Base-by-base conservation (phyloP, 2,888 invertebrate genomes). In the Troilus luridus region DNA sequence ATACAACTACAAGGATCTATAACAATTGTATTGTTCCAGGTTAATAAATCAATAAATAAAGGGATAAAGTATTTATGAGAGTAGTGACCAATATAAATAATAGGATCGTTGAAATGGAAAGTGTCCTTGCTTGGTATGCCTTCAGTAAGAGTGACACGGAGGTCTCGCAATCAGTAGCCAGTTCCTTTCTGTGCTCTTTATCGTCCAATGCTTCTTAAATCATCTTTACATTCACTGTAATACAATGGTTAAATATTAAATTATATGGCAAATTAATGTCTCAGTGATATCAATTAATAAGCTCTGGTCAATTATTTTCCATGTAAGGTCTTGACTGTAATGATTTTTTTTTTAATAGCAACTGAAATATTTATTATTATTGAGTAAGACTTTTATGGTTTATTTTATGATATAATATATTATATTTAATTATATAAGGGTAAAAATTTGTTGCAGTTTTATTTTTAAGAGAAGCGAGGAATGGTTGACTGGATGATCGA, bases 41-140 rank as follows among this genome's bases (percentile, higher is more conserved):
- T 17, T 77, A 8, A 41, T 41, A 41, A 41, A 41, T 5, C 1
- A 77, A 77, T 77, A 41, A 17, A 77, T 77, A 41, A 7, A 17
- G 0, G 72, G 41, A 77, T 41, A 41, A 17, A 41, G 17, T 77
- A 77, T 77, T 77, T 41, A 77, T 77, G 72, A 17, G 72, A 77
- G 72, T 41, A 41, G 72, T 41, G 72, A 19, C 72, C 17, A 77
- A 41, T 1, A 77, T 77, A 41, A 41, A 77, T 77, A 77, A 77
- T 41, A 12, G 56, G 56, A 85, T 54, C 56, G 2, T 54, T 56
- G 85, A 56, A 54, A 56, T 9, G 81, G 81, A 81, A 56, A 81
- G 85, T 85, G 85, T 85, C 85, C 85, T 85, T 85, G 85, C 85
- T 85, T 56, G 85, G 85, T 85, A 85, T 85, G 85, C 85, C 85